phyloP scores from a whole-genome alignment of 1,140 invertebrate species.

The Drosophila mayri region DNA sequence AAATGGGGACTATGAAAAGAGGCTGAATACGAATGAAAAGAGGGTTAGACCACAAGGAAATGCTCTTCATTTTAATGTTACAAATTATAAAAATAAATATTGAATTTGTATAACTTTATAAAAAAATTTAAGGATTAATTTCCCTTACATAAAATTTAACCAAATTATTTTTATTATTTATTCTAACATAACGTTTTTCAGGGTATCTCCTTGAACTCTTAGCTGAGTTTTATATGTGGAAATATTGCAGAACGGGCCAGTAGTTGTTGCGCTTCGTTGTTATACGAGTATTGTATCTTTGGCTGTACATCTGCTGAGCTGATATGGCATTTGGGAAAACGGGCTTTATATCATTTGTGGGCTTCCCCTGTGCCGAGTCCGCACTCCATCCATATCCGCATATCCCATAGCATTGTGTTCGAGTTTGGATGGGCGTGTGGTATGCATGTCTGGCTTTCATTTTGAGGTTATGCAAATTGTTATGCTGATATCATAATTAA shows the following conservation, averaged over 20 bases:
- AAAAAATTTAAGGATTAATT: background rate
- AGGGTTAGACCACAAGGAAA: background rate
- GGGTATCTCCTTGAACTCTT: constrained; percentile 21
- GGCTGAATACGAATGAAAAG: background rate
- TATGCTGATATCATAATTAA: constrained; percentile 83
- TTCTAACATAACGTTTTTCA: background rate
- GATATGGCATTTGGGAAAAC: constrained; percentile 80
- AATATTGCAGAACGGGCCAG: constrained; percentile 5
- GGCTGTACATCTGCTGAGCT: constrained; percentile 74
- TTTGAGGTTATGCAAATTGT: constrained; percentile 83
- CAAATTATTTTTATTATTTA: background rate
- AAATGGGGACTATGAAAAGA: constrained; percentile 5
- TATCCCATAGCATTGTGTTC: constrained; percentile 19
- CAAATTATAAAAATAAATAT: background rate
- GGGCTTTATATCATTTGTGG: constrained; percentile 71
- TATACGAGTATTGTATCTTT: constrained; percentile 69
- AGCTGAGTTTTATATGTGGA: constrained; percentile 34
- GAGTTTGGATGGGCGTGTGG: constrained; percentile 6
- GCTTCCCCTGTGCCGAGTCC: background rate
- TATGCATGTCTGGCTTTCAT: constrained; percentile 67
- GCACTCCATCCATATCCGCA: constrained; percentile 7
- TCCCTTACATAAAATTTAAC: too few relatives aligned
- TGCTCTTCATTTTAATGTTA: background rate
- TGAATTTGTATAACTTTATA: too few relatives aligned
- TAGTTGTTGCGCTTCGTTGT: constrained; percentile 25